Percentiles rank a stretch among this genome's conserved stretches.
Evolutionary conservation across 2,797 vertebrate genomes (phyloP).

Genomic region (Florisuga fusca): DNA sequence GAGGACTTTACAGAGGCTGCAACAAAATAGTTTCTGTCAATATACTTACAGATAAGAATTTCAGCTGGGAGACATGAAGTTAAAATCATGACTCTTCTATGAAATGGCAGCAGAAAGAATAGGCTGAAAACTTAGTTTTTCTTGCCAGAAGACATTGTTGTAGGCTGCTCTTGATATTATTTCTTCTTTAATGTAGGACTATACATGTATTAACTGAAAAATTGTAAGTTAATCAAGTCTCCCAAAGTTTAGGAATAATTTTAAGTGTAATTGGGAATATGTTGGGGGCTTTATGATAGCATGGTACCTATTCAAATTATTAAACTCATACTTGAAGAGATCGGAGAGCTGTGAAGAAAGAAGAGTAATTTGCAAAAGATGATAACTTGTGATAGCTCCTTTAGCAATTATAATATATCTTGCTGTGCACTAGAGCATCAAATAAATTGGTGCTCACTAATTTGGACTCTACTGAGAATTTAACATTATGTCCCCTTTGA

Average conservation of each 20-base stretch:
- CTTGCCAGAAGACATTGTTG: not conserved
- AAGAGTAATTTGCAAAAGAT: constrained; percentile 37
- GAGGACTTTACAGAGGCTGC: not conserved
- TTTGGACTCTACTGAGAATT: not conserved
- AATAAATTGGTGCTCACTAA: constrained; percentile 41
- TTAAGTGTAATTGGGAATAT: constrained; percentile 60
- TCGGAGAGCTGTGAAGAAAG: constrained; percentile 31
- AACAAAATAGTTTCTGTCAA: not conserved
- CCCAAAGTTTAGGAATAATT: constrained; percentile 46
- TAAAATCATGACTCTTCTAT: not conserved
- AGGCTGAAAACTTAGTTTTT: not conserved
- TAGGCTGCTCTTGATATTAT: not conserved
- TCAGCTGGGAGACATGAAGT: not conserved
- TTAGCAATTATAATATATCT: constrained; percentile 39
- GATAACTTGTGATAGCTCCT: constrained; percentile 14
- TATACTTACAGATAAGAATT: not conserved
- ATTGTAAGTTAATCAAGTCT: constrained; percentile 11
- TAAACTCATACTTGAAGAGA: constrained; percentile 52
- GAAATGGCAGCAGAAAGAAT: not conserved
- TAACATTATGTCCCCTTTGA: constrained; percentile 9
- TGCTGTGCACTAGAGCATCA: constrained; percentile 12
- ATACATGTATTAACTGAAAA: constrained; percentile 30
- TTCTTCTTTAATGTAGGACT: not conserved
- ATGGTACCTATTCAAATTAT: constrained; percentile 39
- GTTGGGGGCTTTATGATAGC: constrained; percentile 60